Conservation (phyloP, 2,888 invertebrate genomes). For the Perithous albicinctus region DNA sequence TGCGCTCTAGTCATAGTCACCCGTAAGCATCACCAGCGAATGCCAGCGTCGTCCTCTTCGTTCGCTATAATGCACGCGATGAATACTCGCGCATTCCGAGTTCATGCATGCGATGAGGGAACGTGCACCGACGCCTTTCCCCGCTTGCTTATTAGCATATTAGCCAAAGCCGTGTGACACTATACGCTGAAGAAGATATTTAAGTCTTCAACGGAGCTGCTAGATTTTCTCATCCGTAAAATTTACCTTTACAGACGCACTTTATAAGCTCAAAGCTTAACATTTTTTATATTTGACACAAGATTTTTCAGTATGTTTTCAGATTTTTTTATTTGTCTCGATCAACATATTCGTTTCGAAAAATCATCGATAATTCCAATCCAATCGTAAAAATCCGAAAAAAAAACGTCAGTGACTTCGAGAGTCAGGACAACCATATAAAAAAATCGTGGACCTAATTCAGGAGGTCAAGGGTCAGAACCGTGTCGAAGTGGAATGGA, state of each 20-base stretch:
- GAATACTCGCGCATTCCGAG: conserved; percentile 45
- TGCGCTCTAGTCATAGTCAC: conserved; percentile 78
- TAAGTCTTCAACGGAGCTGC: conserved; percentile 2
- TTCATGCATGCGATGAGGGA: conserved; percentile 31
- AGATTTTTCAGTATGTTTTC: too few relatives aligned
- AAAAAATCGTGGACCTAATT: too few relatives aligned
- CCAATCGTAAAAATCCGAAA: background rate
- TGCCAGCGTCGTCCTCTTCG: background rate
- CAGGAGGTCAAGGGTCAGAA: too few relatives aligned
- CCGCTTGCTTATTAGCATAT: conserved; percentile 9
- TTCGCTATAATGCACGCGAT: conserved; percentile 50
- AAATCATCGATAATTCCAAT: background rate
- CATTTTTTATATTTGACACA: too few relatives aligned
- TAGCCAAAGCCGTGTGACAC: background rate
- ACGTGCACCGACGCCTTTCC: conserved; percentile 3
- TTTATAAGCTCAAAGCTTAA: too few relatives aligned
- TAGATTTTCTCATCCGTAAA: conserved; percentile 1
- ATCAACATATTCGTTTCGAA: background rate
- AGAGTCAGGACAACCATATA: too few relatives aligned
- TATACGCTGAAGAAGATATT: background rate
- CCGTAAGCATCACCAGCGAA: conserved; percentile 29
- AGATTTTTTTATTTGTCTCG: background rate
- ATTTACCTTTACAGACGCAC: background rate
- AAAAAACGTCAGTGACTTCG: too few relatives aligned
- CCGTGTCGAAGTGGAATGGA: too few relatives aligned